These are phyloP conservation scores for Knipowitschia caucasica DNA, from an alignment of 2,797 vertebrate genomes.

Conservation along the genomic window DNA sequence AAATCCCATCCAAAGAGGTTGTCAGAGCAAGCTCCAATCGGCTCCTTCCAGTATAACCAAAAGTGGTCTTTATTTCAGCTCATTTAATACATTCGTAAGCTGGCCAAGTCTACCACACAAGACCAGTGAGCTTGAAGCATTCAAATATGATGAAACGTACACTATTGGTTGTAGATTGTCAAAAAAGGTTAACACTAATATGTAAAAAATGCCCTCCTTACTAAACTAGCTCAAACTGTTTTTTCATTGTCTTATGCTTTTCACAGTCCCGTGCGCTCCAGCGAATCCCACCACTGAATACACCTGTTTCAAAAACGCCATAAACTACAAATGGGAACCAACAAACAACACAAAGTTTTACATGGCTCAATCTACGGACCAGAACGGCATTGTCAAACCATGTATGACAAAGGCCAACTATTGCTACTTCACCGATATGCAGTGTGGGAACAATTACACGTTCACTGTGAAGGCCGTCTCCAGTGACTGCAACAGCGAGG, in stretches of 20 bases:
- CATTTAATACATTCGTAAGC: no score
- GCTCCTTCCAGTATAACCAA: no score
- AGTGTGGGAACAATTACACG: slow-evolving; percentile 70
- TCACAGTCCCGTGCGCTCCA: slow-evolving; percentile 76
- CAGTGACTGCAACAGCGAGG: slow-evolving; percentile 53
- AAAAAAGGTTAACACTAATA: slow-evolving; percentile 39
- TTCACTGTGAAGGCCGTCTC: slow-evolving; percentile 67
- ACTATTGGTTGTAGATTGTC: slow-evolving; percentile 30
- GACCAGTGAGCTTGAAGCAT: slow-evolving; percentile 34
- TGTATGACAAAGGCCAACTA: slow-evolving; percentile 60
- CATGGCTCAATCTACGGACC: slow-evolving; percentile 56
- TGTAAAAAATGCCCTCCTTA: no score
- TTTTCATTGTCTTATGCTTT: background rate
- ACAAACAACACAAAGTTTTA: slow-evolving; percentile 71
- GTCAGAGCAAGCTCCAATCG: no score
- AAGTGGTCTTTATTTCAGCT: no score
- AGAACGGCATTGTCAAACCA: slow-evolving; percentile 16
- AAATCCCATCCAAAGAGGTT: no score
- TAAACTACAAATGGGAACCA: slow-evolving; percentile 66
- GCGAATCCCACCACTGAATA: slow-evolving; percentile 26
- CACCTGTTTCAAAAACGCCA: slow-evolving; percentile 67
- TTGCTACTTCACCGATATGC: slow-evolving; percentile 70
- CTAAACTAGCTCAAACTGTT: background rate
- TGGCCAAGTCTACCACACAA: slow-evolving; percentile 26
- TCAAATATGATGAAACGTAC: no score